phyloP scores from a whole-genome alignment of 92 coral and sea anemone genomes.

The Palythoa grandis region DNA sequence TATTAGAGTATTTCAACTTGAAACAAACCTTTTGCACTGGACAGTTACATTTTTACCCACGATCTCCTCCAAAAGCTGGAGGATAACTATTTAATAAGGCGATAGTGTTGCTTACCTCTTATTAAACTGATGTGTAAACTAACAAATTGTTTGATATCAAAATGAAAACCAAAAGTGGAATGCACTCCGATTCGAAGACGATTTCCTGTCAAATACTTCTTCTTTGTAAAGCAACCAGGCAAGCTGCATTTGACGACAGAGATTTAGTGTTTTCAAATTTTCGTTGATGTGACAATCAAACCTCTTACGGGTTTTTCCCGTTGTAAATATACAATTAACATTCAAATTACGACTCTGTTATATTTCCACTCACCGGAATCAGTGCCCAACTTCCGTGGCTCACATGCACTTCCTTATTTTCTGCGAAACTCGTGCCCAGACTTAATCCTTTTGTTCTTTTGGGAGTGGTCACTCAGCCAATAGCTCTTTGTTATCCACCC shows the following conservation, averaged over 20 bases:
- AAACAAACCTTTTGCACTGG: neutral
- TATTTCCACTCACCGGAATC: neutral
- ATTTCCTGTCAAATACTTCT: neutral
- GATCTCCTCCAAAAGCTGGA: neutral
- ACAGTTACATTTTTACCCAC: neutral
- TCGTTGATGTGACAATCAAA: neutral
- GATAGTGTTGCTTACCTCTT: neutral
- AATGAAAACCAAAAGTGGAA: constrained; percentile 2
- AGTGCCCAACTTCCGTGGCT: neutral
- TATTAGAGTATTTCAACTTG: neutral
- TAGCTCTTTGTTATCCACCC: neutral
- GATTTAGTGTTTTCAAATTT: neutral
- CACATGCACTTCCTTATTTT: neutral
- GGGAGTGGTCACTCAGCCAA: neutral
- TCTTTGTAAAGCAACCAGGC: constrained; percentile 10
- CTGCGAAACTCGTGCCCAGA: constrained; percentile 15
- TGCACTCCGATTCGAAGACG: neutral
- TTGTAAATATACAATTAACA: constrained; percentile 3
- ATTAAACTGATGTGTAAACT: too few species aligned
- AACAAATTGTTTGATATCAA: neutral
- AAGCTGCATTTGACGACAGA: neutral
- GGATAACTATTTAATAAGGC: neutral
- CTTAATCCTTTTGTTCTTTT: neutral
- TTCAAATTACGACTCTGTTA: neutral
- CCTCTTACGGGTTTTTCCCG: constrained; percentile 26